Evolutionary conservation across 1,140 invertebrate species (phyloP), one percentile per base, ranked within the genome.

Genomic region (Diorhabda sublineata): DNA sequence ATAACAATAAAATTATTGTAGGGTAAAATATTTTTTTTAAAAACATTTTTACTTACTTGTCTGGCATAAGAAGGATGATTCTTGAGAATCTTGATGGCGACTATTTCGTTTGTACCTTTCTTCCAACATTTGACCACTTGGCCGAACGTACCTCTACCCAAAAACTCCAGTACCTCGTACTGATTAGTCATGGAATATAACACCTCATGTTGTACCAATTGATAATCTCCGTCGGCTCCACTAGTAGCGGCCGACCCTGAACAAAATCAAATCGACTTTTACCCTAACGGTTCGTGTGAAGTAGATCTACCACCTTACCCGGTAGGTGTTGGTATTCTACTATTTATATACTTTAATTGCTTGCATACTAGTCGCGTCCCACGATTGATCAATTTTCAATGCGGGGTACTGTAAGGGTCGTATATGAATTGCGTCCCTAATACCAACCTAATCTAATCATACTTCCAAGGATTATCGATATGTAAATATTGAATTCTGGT

Each of bases 61-160:
- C 98, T 89, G 69, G 97, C 97, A 86, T 99, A 99, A 65, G 97
- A 99, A 64, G 98, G 98, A 87, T 99, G 98, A 86, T 99, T 99
- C 84, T 99, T 99, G 44, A 99, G 85, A 80, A 99, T 99, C 87
- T 99, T 99, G 80, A 99, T 99, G 78, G 98, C 98, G 71, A 99
- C 97, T 78, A 99, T 99, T 84, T 99, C 97, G 82, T 98, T 99
- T 68, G 98, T 99, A 81, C 98, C 98, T 82, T 98, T 98, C 83
- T 99, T 99, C 98, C 98, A 99, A 83, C 98, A 99, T 86, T 99
- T 99, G 75, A 99, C 97, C 75, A 99, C 97, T 88, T 99, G 97
- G 70, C 98, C 98, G 85, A 99, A 99, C 63, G 98, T 99, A 73
- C 97, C 97, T 74, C 98, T 90, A 74, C 98, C 98, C 71, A 99